Conservation (phyloP, 2,888 invertebrate species). For the Malthinus flaveolus region DNA sequence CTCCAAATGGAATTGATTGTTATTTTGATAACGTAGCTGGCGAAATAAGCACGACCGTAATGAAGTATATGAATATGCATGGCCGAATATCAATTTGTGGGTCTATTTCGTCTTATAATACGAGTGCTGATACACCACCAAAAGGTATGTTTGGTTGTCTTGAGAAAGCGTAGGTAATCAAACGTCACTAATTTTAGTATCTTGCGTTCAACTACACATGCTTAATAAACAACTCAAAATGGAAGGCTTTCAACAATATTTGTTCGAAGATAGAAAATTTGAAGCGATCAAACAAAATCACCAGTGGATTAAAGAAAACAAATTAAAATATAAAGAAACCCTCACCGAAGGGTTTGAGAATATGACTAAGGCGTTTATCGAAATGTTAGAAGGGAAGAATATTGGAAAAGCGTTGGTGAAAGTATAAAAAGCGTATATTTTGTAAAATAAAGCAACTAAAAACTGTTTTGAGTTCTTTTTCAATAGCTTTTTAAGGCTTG, state of each 20-base stretch:
- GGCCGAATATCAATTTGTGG: slow-evolving; percentile 70
- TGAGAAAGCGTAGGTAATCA: not conserved
- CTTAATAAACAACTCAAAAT: slow-evolving; percentile 63
- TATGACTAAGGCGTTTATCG: slow-evolving; percentile 70
- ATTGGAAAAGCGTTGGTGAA: slow-evolving; percentile 72
- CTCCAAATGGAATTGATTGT: slow-evolving; percentile 72
- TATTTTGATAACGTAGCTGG: slow-evolving; percentile 81
- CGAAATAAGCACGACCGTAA: slow-evolving; percentile 61
- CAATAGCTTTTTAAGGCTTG: no score
- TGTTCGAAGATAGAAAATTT: slow-evolving; percentile 63
- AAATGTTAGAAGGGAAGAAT: slow-evolving; percentile 67
- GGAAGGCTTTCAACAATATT: slow-evolving; percentile 63
- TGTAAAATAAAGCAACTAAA: no score
- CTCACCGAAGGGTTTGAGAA: slow-evolving; percentile 73
- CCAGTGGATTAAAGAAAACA: slow-evolving; percentile 68
- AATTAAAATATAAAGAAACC: slow-evolving; percentile 70
- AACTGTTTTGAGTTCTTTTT: no score
- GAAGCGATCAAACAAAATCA: slow-evolving; percentile 67
- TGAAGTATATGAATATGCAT: slow-evolving; percentile 64
- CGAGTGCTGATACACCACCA: slow-evolving; percentile 54
- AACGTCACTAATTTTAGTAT: slow-evolving; percentile 31
- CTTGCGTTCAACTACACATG: slow-evolving; percentile 60
- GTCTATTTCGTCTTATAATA: slow-evolving; percentile 67
- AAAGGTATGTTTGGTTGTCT: slow-evolving; percentile 48
- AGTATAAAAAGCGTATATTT: slow-evolving; percentile 41